Evolutionary conservation across 2,797 vertebrate species (phyloP).

Genomic region (Gila robusta): DNA sequence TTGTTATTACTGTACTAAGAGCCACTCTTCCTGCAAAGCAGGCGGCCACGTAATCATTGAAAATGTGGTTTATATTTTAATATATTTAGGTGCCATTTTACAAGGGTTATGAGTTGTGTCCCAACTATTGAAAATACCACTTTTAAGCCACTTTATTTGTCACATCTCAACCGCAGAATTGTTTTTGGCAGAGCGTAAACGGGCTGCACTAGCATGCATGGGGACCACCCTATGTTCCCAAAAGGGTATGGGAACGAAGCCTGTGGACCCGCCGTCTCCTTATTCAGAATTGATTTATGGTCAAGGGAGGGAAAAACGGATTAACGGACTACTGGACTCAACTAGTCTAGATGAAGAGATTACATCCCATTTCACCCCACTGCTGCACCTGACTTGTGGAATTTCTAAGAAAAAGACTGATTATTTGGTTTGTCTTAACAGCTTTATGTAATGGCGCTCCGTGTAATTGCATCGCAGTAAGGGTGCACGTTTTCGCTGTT

Average conservation of each 20-base stretch:
- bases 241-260: slow-evolving; percentile 52
- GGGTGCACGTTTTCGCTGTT: slow-evolving; percentile 38
- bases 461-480: slow-evolving; percentile 14
- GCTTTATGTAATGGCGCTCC: slow-evolving; percentile 26
- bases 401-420: slow-evolving; percentile 28
- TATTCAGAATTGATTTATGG: slow-evolving; percentile 53
- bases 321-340: slow-evolving; percentile 41
- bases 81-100: slow-evolving; percentile 69
- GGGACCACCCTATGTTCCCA: slow-evolving; percentile 57
- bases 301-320: slow-evolving; percentile 35
- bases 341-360: slow-evolving; percentile 45
- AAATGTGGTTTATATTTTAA: slow-evolving; percentile 73
- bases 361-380: background rate
- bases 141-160: slow-evolving; percentile 70
- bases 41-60: slow-evolving; percentile 62
- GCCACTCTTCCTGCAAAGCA: slow-evolving; percentile 59
- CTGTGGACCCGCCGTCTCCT: slow-evolving; percentile 48
- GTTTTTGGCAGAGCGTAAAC: slow-evolving; percentile 67
- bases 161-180: slow-evolving; percentile 68
- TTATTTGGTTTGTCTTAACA: slow-evolving; percentile 36
- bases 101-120: slow-evolving; percentile 55
- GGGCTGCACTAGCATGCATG: slow-evolving; percentile 46
- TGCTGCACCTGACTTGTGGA: slow-evolving; percentile 40
- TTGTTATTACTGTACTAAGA: slow-evolving; percentile 63
- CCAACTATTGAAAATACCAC: slow-evolving; percentile 63